Conservation (phyloP, 2,113 vertebrate species). For the Hydropotes inermis region DNA sequence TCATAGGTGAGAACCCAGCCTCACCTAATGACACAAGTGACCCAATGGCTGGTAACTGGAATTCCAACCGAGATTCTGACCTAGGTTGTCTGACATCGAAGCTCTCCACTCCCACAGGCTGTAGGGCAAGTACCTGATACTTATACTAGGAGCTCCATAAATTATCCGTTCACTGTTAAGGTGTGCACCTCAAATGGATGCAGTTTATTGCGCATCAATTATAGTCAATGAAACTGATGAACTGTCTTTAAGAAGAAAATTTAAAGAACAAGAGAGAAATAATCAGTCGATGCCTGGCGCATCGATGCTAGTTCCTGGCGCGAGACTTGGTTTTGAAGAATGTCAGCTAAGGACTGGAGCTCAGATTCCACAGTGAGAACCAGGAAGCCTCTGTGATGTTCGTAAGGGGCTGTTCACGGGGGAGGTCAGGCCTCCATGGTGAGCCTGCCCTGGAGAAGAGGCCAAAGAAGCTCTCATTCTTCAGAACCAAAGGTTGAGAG, state of each 20-base stretch:
- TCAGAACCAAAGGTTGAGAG: not conserved
- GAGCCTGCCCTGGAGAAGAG: not conserved
- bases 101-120: not conserved
- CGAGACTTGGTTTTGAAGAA: not conserved
- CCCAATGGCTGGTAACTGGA: not conserved
- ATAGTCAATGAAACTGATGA: not conserved
- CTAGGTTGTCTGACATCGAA: not conserved
- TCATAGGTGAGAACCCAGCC: not conserved
- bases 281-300: not conserved
- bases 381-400: no score
- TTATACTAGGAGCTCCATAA: not conserved
- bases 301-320: rapidly evolving
- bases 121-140: not conserved
- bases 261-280: not conserved
- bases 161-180: not conserved
- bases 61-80: not conserved
- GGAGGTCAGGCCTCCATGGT: rapidly evolving
- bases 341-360: not conserved
- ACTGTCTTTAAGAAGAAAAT: not conserved
- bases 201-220: not conserved
- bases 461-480: not conserved
- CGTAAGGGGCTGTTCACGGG: rapidly evolving
- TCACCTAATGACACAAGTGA: not conserved
- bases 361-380: not conserved
- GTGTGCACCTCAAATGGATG: rapidly evolving